Percentiles rank a stretch among this genome's conserved stretches.
Conservation (phyloP, 2,797 vertebrate genomes). For the Simalia tracyae region DNA sequence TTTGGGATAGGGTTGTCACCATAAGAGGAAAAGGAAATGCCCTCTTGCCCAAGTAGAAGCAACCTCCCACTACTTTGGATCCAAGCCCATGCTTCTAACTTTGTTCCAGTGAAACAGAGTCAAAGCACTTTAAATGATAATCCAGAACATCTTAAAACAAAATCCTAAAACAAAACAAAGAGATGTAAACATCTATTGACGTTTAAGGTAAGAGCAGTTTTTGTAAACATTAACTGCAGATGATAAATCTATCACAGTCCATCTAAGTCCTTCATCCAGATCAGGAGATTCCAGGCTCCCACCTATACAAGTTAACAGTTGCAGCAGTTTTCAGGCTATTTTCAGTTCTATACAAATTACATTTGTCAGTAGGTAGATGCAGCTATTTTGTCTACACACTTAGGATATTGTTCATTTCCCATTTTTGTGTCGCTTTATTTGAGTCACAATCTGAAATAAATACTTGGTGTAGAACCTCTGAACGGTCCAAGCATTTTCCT, state of each 20-base stretch:
- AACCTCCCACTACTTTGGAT: constrained; percentile 17
- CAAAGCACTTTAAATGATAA: constrained; percentile 74
- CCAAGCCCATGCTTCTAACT: constrained; percentile 67
- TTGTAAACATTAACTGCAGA: constrained; percentile 85
- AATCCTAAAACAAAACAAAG: constrained; percentile 71
- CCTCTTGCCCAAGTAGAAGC: background rate
- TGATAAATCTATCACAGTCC: constrained; percentile 79
- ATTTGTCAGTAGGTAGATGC: constrained; percentile 71
- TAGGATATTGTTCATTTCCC: constrained; percentile 98
- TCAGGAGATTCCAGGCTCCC: constrained; percentile 66
- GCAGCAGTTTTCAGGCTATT: constrained; percentile 81
- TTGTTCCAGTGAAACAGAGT: constrained; percentile 70
- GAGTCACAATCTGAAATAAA: constrained; percentile 91
- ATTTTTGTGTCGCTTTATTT: constrained; percentile 89
- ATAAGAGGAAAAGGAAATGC: constrained; percentile 6
- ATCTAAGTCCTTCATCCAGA: constrained; percentile 72
- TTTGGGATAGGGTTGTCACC: background rate
- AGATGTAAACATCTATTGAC: constrained; percentile 84
- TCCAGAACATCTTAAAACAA: constrained; percentile 66
- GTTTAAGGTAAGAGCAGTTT: constrained; percentile 85
- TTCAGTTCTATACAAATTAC: constrained; percentile 70
- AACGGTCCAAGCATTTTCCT: constrained; percentile 88
- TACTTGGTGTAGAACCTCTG: constrained; percentile 92
- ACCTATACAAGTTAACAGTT: constrained; percentile 74
- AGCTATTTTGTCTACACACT: constrained; percentile 79